These are phyloP conservation scores for Phrynocephalus vlangalii DNA, from an alignment of 2,797 vertebrate species.

Conservation along the genomic window DNA sequence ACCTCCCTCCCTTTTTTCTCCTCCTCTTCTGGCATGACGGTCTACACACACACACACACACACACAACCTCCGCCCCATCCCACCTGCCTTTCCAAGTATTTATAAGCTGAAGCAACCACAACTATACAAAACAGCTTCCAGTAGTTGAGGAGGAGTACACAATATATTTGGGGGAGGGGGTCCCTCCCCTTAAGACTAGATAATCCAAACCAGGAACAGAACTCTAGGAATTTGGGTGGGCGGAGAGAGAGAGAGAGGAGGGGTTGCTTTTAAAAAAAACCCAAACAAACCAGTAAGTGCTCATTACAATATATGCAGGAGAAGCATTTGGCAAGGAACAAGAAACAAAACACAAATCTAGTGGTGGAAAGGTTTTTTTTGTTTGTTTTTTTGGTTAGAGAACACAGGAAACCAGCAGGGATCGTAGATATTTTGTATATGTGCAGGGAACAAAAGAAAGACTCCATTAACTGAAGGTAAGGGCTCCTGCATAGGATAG, in stretches of 20 bases:
- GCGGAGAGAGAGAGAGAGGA: neutral
- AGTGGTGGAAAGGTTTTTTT: neutral
- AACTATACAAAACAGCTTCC: slow-evolving; percentile 45
- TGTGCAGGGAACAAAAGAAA: slow-evolving; percentile 59
- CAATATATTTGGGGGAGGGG: too few species aligned
- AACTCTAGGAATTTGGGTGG: neutral
- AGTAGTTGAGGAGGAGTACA: neutral
- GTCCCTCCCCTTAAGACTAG: slow-evolving; percentile 9
- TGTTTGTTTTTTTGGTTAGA: slow-evolving; percentile 40
- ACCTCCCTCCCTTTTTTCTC: neutral
- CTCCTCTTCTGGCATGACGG: neutral
- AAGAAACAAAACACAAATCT: neutral
- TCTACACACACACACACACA: neutral
- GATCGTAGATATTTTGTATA: slow-evolving; percentile 39
- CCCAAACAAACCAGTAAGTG: too few species aligned
- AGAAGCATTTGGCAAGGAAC: slow-evolving; percentile 57
- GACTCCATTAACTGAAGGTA: neutral
- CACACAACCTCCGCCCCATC: neutral
- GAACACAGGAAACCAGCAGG: slow-evolving; percentile 65
- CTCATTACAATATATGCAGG: neutral
- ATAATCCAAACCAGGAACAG: slow-evolving; percentile 32
- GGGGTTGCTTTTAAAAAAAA: too few species aligned
- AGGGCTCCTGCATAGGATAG: too few species aligned
- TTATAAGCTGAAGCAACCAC: neutral
- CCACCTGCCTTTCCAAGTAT: slow-evolving; percentile 35